Conservation (phyloP, 2,113 vertebrate genomes). For the Bos javanicus region DNA sequence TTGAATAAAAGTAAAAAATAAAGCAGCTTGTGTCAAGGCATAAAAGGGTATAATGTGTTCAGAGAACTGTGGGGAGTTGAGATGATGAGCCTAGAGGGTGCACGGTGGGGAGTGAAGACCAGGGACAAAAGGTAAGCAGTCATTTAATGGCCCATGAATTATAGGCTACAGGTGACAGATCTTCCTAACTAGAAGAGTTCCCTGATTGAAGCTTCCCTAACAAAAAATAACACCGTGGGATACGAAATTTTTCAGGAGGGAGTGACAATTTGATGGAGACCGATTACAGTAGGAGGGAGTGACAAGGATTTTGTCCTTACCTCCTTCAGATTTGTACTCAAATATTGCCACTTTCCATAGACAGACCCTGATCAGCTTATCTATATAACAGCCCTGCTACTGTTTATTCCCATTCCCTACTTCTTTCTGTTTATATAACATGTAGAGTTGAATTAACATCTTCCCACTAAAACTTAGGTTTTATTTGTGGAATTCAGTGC, state of each 20-base stretch:
- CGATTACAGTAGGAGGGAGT: neutral
- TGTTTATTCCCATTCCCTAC: neutral
- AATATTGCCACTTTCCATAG: neutral
- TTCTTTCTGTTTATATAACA: neutral
- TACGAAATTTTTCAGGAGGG: neutral
- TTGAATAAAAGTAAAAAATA: neutral
- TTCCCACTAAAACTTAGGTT: neutral
- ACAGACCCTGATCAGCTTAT: neutral
- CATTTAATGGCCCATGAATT: neutral
- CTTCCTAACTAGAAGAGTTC: neutral
- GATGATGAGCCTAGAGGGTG: neutral
- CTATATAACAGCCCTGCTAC: neutral
- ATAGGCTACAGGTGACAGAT: neutral
- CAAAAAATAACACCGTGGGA: neutral
- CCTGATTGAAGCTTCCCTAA: neutral
- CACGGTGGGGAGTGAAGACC: accelerated
- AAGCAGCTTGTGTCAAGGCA: neutral
- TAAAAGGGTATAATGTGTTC: neutral
- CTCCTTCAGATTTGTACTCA: neutral
- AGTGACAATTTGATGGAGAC: neutral
- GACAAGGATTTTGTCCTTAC: neutral
- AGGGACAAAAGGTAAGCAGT: too few relatives aligned
- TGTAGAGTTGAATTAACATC: neutral
- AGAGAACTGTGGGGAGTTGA: neutral
- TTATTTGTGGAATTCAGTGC: neutral